These are phyloP conservation scores for Psilopogon haemacephalus DNA, from an alignment of 2,113 vertebrate species.

Conservation along the genomic window DNA sequence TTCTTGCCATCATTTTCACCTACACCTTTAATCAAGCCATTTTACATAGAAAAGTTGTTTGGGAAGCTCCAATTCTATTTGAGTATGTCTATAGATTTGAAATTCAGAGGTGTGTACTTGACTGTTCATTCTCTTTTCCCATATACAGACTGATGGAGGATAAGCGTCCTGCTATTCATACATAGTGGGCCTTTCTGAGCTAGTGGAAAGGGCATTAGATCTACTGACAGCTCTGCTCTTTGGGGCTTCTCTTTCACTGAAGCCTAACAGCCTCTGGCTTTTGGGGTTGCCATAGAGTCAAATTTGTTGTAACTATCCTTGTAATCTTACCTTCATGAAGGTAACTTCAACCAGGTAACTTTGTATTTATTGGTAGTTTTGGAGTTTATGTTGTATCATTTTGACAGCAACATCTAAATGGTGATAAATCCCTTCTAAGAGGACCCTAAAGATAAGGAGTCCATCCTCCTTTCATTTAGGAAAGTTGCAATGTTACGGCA, in stretches of 20 bases:
- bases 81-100: background rate
- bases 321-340: background rate
- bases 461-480: background rate
- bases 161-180: background rate
- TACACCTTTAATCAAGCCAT: background rate
- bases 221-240: background rate
- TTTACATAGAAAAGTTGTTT: background rate
- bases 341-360: background rate
- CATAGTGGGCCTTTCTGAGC: background rate
- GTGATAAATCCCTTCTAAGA: background rate
- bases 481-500: background rate
- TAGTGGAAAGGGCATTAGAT: background rate
- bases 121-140: background rate
- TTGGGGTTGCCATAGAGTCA: background rate
- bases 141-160: background rate
- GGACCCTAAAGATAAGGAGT: background rate
- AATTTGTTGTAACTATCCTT: background rate
- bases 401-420: background rate
- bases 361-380: background rate
- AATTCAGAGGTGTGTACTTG: background rate
- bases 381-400: fast-evolving
- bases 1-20: background rate
- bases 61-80: background rate
- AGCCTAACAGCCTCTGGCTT: background rate
- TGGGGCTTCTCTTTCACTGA: background rate